Base-by-base conservation (phyloP, 2,797 vertebrate species). In the Mycteria americana region DNA sequence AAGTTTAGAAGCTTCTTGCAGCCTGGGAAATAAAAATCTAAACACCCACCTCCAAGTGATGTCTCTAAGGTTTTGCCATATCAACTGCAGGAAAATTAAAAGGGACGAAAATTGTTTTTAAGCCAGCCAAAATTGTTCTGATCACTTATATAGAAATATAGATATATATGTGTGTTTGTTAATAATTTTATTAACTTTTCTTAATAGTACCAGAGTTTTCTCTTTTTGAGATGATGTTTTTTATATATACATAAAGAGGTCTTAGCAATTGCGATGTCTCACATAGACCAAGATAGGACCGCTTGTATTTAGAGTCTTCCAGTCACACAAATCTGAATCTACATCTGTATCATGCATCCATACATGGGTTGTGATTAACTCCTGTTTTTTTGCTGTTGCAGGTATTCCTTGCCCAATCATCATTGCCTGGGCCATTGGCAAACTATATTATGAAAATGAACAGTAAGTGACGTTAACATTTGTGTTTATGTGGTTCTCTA, bases 401-500 rank as follows among this genome's bases (percentile, higher is more conserved):
- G 99, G 99, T 98, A 98, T 99, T 91, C 99, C 99, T 14, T 99
- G 98, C 88, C 99, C 99, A 17, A 99, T 99, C 96, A 99, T 99
- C 82, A 92, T 99, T 3, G 98, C 98, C 86, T 99, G 99, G 99
- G 99, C 99, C 59, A 97, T 99, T 59, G 99, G 99, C 85, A 99
- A 99, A 92, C 97, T 99, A 7, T 99, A 99, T 98, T 99, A 99
- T 83, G 99, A 99, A 97, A 99, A 99, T 70, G 99, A 99, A 95
- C 99, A 99, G 99, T 99, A 98, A 99, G 99, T 99, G 67, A 33
- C 18, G 5, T 37, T 75, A 57, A 67, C 21, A 8, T 60, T 75
- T 70, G 6, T 62, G 27, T 54, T 51, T 57, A 4, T 57, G 30
- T 74, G n/a, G 10, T 31, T 62, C 14, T 88, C 35, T 69, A 45